phyloP scores from a whole-genome alignment of 2,113 vertebrate species.

The Stictonetta naevosa region DNA sequence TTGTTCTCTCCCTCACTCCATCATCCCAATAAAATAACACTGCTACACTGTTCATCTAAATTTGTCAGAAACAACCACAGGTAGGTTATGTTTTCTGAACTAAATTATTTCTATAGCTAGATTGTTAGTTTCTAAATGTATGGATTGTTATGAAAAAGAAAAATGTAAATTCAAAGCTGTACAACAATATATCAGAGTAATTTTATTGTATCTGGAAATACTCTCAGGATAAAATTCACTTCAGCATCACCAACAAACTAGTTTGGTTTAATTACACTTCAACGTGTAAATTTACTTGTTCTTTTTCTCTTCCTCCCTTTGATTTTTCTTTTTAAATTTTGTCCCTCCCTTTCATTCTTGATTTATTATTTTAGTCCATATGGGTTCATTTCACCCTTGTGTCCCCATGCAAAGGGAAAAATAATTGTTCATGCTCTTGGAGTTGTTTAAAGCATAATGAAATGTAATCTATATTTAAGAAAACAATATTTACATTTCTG shows the following conservation, averaged over 20 bases:
- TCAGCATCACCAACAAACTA: not conserved
- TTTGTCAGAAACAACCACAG: not conserved
- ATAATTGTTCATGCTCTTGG: not conserved
- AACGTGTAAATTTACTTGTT: not conserved
- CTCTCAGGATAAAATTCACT: not conserved
- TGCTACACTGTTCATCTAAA: fast-evolving
- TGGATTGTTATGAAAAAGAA: not conserved
- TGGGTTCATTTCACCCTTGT: not conserved
- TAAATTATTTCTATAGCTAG: not conserved
- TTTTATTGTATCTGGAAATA: not conserved
- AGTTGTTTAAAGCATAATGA: not conserved
- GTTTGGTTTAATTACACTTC: not conserved
- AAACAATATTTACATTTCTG: not conserved
- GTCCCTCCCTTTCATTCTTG: not conserved
- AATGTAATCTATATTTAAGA: not conserved
- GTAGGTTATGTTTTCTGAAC: not conserved
- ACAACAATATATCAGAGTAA: not conserved
- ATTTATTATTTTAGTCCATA: not conserved
- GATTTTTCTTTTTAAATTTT: not conserved
- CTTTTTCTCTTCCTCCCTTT: not conserved
- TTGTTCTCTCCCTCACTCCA: not conserved
- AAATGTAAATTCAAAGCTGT: not conserved
- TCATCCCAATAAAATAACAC: not conserved
- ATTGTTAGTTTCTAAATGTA: not conserved
- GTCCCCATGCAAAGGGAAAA: not conserved